Conservation (phyloP, 1,140 invertebrate species). For the Cyphomyrmex costatus region DNA sequence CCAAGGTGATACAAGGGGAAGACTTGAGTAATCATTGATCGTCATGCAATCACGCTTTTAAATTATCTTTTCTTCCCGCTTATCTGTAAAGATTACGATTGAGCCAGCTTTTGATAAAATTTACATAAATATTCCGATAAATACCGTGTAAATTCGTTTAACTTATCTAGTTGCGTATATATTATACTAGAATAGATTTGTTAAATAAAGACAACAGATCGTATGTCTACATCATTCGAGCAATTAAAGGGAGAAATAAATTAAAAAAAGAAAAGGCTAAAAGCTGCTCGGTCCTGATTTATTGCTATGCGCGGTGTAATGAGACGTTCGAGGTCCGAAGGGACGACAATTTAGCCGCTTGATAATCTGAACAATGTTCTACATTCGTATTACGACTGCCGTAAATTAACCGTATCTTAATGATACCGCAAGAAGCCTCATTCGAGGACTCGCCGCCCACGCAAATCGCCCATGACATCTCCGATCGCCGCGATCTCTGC, state of each 20-base stretch:
- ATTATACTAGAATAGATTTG: neutral
- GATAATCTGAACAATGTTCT: conserved; percentile 63
- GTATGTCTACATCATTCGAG: neutral
- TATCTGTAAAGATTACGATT: neutral
- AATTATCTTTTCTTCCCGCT: conserved; percentile 16
- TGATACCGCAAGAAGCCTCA: conserved; percentile 39
- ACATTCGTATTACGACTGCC: conserved; percentile 61
- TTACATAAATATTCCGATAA: neutral
- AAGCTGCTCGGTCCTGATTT: conserved; percentile 29
- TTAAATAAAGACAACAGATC: neutral
- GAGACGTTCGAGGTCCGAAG: conserved; percentile 42
- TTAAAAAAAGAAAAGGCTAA: neutral
- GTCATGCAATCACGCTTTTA: conserved; percentile 70
- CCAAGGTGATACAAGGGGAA: conserved; percentile 32
- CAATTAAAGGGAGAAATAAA: conserved; percentile 3
- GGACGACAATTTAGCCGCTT: conserved; percentile 49
- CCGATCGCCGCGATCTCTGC: conserved; percentile 38
- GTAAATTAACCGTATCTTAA: conserved; percentile 66
- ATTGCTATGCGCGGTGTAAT: conserved; percentile 33
- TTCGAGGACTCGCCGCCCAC: conserved; percentile 52
- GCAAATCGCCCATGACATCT: conserved; percentile 43
- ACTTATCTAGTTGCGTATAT: neutral
- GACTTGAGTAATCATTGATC: conserved; percentile 75
- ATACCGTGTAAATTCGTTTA: neutral
- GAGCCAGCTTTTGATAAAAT: neutral